Evolutionary conservation across 1,140 invertebrate genomes (phyloP).

Genomic region (Sitophilus oryzae): DNA sequence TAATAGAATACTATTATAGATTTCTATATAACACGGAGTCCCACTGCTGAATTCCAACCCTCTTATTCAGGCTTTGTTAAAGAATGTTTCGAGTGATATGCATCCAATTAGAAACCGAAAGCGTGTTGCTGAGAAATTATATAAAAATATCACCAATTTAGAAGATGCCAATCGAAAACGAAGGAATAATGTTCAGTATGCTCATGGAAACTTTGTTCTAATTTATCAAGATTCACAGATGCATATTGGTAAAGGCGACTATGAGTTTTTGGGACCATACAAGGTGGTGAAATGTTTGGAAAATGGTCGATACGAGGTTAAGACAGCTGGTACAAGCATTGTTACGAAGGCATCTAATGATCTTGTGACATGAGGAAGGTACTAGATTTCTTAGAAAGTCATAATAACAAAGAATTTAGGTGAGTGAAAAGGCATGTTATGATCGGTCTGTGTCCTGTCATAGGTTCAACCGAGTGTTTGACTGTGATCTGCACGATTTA

Average conservation of each 20-base stretch:
- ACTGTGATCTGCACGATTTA: no score
- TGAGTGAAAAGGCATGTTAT: no score
- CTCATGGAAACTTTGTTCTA: no score
- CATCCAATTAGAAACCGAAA: slow-evolving; percentile 10
- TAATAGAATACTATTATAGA: no score
- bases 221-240: slow-evolving; percentile 9
- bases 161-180: not conserved
- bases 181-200: no score
- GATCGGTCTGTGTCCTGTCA: no score
- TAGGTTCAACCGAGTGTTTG: no score
- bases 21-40: no score
- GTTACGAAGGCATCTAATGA: slow-evolving; percentile 5
- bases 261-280: slow-evolving; percentile 7
- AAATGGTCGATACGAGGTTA: not conserved
- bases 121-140: slow-evolving; percentile 12
- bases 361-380: no score
- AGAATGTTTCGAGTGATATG: slow-evolving; percentile 10
- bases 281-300: slow-evolving; percentile 4
- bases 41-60: slow-evolving; percentile 7
- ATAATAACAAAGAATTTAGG: no score
- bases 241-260: slow-evolving; percentile 8
- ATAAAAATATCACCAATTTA: no score
- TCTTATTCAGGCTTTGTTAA: slow-evolving; percentile 12
- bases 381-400: no score
- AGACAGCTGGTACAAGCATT: slow-evolving; percentile 1